Percentiles rank a stretch among this genome's conserved stretches.
Evolutionary conservation across 2,888 invertebrate species (phyloP).

Genomic region (Drosophila paranaensis): DNA sequence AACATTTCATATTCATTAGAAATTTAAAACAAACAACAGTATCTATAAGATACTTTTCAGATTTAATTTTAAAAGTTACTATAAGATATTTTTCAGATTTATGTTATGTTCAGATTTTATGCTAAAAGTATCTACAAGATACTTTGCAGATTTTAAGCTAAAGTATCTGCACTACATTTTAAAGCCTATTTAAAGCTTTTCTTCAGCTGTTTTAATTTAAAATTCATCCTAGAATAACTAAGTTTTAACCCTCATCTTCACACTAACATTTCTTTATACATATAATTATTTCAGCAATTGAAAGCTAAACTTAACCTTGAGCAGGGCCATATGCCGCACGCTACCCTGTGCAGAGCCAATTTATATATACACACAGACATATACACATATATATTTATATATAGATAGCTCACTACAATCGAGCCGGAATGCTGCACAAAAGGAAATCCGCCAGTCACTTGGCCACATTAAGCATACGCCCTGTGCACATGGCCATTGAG

Average conservation of each 20-base stretch:
- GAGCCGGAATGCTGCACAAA: slow-evolving; percentile 46
- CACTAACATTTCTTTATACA: background rate
- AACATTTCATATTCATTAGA: no score
- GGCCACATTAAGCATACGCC: slow-evolving; percentile 71
- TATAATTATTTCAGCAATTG: slow-evolving; percentile 1
- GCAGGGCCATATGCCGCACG: slow-evolving; percentile 1
- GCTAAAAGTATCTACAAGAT: background rate
- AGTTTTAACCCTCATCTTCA: background rate
- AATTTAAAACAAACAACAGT: background rate
- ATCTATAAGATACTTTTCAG: background rate
- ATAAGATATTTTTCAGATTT: background rate
- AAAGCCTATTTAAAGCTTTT: background rate
- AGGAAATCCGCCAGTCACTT: slow-evolving; percentile 73
- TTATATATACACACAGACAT: slow-evolving; percentile 11
- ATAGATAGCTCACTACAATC: slow-evolving; percentile 34
- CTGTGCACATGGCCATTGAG: slow-evolving; percentile 24
- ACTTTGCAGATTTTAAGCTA: background rate
- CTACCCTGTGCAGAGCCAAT: slow-evolving; percentile 4
- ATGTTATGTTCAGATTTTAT: background rate
- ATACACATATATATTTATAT: slow-evolving; percentile 19
- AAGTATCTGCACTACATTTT: background rate
- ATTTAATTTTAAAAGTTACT: background rate
- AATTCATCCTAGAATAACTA: background rate
- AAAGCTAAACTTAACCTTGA: background rate
- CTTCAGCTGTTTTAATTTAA: background rate